These are phyloP conservation scores for Nibea albiflora DNA, from an alignment of 2,113 vertebrate species.

Conservation along the genomic window DNA sequence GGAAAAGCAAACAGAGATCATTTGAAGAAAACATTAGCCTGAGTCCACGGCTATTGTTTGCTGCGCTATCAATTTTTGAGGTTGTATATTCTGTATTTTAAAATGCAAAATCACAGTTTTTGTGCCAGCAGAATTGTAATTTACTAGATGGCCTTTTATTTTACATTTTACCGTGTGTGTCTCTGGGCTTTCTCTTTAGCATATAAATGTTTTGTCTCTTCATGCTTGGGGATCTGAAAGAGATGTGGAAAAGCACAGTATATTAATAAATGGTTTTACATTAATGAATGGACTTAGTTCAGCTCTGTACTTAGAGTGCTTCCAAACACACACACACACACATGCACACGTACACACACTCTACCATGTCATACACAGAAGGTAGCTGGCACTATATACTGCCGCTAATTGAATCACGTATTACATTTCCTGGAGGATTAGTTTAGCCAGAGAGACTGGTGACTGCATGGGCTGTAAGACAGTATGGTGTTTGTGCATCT, in stretches of 20 bases:
- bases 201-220: constrained; percentile 12
- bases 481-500: constrained; percentile 56
- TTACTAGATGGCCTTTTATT: not conserved
- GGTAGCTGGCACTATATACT: constrained; percentile 33
- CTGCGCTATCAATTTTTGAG: not conserved
- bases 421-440: constrained; percentile 77
- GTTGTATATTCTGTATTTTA: constrained; percentile 2
- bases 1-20: constrained; percentile 55
- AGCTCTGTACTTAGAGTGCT: constrained; percentile 30
- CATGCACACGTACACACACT: not conserved
- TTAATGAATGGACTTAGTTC: constrained; percentile 62
- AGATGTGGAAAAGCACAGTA: constrained; percentile 31
- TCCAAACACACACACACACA: constrained; percentile 23
- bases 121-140: constrained; percentile 12
- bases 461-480: constrained; percentile 46
- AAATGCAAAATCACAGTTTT: constrained; percentile 7
- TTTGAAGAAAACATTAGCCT: constrained; percentile 53
- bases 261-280: constrained; percentile 55
- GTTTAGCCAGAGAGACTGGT: constrained; percentile 63
- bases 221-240: not conserved
- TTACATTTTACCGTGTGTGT: not conserved
- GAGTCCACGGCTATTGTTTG: constrained; percentile 28
- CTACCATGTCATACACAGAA: constrained; percentile 32
- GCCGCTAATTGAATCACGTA: constrained; percentile 73
- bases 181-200: not conserved